Evolutionary conservation across 2,113 vertebrate species (phyloP), one percentile per base, ranked within the genome.

Genomic region (Nycticryphes semicollaris): DNA sequence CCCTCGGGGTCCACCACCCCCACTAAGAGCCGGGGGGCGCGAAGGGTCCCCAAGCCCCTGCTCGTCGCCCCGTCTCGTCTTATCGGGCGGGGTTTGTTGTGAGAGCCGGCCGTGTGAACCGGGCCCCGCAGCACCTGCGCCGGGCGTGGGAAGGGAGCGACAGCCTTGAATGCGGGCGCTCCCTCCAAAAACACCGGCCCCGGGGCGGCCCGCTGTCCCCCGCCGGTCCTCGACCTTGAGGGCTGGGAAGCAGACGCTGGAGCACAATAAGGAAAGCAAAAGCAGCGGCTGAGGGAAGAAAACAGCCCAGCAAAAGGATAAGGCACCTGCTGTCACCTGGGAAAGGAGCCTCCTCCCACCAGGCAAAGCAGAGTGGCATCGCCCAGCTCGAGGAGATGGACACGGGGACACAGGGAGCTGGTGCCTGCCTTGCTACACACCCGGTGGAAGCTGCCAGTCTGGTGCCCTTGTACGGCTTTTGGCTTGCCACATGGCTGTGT

Each of bases 301-400:
- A 93, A 88, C 75, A 83, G n/a, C 27, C 33, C 18, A 0, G 48
- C 30, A 0, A 48, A n/a, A 57, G 80, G 96, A 95, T 94, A 94
- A 96, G 91, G 47, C 95, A 94, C 91, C 91, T 94, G 96, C 54
- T 1, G 14, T 63, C 4, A 82, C 72, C 80, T 94, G 91, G 84
- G 95, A 93, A 92, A 74, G 35, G 39, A 88, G 43, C 27, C 25
- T 27, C 3, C 13, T 50, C 35, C 35, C 50, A 2, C 31, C 11
- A 2, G 33, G 60, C 22, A 14, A 21, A 74, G 78, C 23, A 3
- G n/a, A 14, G 33, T 1, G 13, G 33, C 51, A 68, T 28, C 9
- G 5, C n/a, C 22, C 37, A 20, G 22, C 23, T 33, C 25, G 2
- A 47, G 16, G 30, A 77, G 45, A 11, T 70, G 54, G 31, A 24